A percentile compares a stretch with the other conserved stretches of the same genome.
phyloP scores from a whole-genome alignment of 2,797 vertebrate species.

The Anguilla obscura region DNA sequence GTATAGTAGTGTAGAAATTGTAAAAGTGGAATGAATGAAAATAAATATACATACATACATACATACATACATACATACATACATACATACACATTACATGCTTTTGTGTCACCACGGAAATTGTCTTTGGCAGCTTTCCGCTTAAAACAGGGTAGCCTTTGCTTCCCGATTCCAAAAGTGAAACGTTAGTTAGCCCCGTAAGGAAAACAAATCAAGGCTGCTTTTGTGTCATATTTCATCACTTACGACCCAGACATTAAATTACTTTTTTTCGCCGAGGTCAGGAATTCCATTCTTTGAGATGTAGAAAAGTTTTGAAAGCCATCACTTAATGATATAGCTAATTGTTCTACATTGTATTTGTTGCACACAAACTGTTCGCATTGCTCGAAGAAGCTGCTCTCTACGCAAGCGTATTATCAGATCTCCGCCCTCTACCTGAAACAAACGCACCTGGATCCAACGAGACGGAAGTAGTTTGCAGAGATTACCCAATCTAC shows the following conservation, averaged over 20 bases:
- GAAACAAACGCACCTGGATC: conserved; percentile 76
- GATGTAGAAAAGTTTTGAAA: neutral
- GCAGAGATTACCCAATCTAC: conserved; percentile 29
- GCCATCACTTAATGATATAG: conserved; percentile 2
- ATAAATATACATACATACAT: neutral
- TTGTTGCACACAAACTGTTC: neutral
- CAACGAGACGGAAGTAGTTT: conserved; percentile 76
- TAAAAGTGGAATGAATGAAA: neutral
- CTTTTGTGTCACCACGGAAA: neutral
- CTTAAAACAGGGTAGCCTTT: neutral
- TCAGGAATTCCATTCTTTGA: neutral
- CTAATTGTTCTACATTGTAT: neutral
- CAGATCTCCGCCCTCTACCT: conserved; percentile 69
- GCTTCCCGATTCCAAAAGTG: neutral
- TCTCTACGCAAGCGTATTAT: conserved; percentile 65
- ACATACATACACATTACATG: neutral
- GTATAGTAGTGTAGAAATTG: neutral
- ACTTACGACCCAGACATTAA: neutral
- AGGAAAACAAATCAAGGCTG: neutral
- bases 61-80: neutral
- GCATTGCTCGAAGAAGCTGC: conserved; percentile 40
- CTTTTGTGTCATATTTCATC: neutral
- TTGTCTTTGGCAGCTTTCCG: neutral
- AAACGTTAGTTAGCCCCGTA: neutral
- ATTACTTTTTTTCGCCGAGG: no score